phyloP scores from a whole-genome alignment of 2,797 vertebrate species.

The Lemur catta region DNA sequence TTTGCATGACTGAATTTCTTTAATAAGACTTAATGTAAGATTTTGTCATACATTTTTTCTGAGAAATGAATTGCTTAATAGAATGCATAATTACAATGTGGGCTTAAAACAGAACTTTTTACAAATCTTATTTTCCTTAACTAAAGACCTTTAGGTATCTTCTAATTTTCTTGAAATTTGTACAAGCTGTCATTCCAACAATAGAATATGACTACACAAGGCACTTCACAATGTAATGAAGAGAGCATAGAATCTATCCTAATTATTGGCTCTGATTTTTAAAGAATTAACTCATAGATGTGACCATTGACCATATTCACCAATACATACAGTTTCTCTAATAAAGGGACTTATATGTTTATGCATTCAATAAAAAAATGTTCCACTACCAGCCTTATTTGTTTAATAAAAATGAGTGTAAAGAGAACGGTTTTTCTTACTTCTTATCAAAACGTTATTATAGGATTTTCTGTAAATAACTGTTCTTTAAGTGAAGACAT shows the following conservation, averaged over 20 bases:
- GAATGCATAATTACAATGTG: neutral
- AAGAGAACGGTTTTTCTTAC: conserved; percentile 75
- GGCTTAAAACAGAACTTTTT: conserved; percentile 20
- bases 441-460: conserved; percentile 59
- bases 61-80: conserved; percentile 34
- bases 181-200: conserved; percentile 99
- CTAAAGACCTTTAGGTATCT: conserved; percentile 91
- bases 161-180: conserved; percentile 99
- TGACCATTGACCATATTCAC: conserved; percentile 80
- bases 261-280: conserved; percentile 80
- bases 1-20: neutral
- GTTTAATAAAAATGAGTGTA: conserved; percentile 86
- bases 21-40: neutral
- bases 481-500: neutral
- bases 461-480: neutral
- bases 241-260: conserved; percentile 67
- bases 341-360: conserved; percentile 83
- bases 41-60: conserved; percentile 19
- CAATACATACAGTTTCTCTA: conserved; percentile 83
- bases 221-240: conserved; percentile 97
- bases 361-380: conserved; percentile 86
- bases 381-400: conserved; percentile 85
- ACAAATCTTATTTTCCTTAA: conserved; percentile 86
- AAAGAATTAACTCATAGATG: conserved; percentile 80
- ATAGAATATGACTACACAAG: conserved; percentile 99